Conservation (phyloP, 2,797 vertebrate genomes). For the Erpetoichthys calabaricus region DNA sequence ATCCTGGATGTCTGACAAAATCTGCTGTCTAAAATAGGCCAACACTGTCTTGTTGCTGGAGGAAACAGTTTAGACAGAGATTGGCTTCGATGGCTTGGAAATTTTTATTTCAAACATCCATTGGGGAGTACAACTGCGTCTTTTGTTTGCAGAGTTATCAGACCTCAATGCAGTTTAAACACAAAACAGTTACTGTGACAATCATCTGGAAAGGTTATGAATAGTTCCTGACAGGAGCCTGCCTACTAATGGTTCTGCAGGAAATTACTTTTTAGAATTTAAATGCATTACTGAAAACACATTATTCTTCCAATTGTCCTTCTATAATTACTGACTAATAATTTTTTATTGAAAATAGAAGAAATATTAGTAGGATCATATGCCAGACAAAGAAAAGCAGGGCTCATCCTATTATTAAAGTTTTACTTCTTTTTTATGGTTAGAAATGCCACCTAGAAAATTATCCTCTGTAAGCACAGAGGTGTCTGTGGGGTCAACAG, state of each 20-base stretch:
- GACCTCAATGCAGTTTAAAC: not conserved
- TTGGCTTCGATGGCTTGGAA: too few species aligned
- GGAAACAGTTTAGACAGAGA: too few species aligned
- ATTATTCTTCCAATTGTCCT: slow-evolving; percentile 20
- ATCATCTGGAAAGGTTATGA: not conserved
- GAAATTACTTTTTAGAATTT: slow-evolving; percentile 9
- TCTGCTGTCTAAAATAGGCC: too few species aligned
- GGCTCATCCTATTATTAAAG: not conserved
- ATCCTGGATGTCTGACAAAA: too few species aligned
- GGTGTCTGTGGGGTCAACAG: too few species aligned
- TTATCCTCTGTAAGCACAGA: not conserved
- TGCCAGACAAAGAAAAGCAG: slow-evolving; percentile 24
- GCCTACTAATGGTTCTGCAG: slow-evolving; percentile 3
- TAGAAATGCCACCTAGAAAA: not conserved
- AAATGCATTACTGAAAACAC: slow-evolving; percentile 10
- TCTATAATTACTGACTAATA: slow-evolving; percentile 38
- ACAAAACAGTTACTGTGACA: not conserved
- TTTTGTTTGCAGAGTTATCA: not conserved
- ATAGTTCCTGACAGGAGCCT: not conserved
- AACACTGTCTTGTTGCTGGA: too few species aligned
- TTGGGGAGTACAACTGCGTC: too few species aligned
- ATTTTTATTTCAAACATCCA: too few species aligned
- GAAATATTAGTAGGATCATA: slow-evolving; percentile 29
- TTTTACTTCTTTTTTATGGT: not conserved
- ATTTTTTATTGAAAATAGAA: slow-evolving; percentile 32